Evolutionary conservation across 2,888 invertebrate genomes (phyloP), one percentile per base, ranked within the genome.

Genomic region (Ornithoptera priamus): DNA sequence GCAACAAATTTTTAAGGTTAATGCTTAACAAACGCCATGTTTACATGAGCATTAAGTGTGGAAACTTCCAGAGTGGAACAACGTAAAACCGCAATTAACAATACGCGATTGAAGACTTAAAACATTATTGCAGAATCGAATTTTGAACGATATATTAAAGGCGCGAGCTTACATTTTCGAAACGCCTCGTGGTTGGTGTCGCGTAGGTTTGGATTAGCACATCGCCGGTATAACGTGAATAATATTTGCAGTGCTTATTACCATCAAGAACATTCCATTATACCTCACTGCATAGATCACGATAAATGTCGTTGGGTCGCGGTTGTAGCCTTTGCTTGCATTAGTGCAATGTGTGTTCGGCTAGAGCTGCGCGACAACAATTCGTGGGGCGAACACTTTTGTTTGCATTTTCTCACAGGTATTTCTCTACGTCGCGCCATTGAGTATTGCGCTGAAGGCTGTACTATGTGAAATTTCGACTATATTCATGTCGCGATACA

Each of bases 401-500:
- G 89, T 90, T 86, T 85, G 81, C 76, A 81, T 86, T 83, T 91
- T 92, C 92, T 86, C 92, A 92, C 92, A 91, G 86, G 84, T 89
- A 89, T 90, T 88, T 88, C 85, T 83, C 84, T 73, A 73, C 71
- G 72, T 75, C 80, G 80, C 85, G 90, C 89, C 90, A 90, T 87
- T 89, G 89, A 87, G 81, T 86, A 84, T 87, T 84, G 86, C 84
- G 85, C 84, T 85, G 89, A 89, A 89, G 90, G 87, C 88, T 86
- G 85, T 81, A 84, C 85, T 82, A 84, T 90, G 90, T 86, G 92
- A 91, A 88, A 89, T 84, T 87, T 83, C 82, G 82, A 83, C 74
- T 84, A 82, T 87, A 87, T 87, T 84, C 82, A 81, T 89, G 88
- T 89, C 90, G 86, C 82, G 88, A 86, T 86, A 86, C 81, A 75